Base-by-base conservation (phyloP, 2,797 vertebrate genomes). In the Microctenopoma lineatum region DNA sequence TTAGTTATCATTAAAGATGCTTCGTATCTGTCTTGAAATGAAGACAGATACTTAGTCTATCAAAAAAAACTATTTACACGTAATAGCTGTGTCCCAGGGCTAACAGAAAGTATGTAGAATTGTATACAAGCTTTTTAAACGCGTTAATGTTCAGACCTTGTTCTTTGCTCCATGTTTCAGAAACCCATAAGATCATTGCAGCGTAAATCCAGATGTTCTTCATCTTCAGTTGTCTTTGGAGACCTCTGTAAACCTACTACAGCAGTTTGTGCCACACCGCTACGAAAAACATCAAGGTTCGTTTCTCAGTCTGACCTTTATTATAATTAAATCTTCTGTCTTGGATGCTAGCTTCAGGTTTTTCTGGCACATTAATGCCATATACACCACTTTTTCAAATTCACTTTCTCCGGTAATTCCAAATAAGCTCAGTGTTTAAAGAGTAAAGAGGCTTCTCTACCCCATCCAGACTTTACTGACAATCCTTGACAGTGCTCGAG, bases 111-210 rank as follows among this genome's bases (percentile, higher is more conserved):
- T 3, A 25, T 36, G 7, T 3, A 25, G 13, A 39, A 13, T 3
- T 0, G 16, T 0, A 15, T 47, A 1, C 1, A 1, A 66, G 4
- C 18, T 21, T 21, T 21, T 21, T 27, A 56, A 69, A 69, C n/a
- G 0, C 27, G 18, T 42, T 9, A 50, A 66, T 39, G 3, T 62
- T 73, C 92, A 84, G 75, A 93, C 93, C 93, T 92, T 7, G 1
- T 2, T 70, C 5, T 10, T 0, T 0, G 66, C 66, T 75, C 86
- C 72, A 63, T 10, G 75, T 61, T 59, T 67, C 65, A 46, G 76
- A 66, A 3, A 70, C 54, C 15, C 74, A 79, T 62, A 87, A 10
- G 15, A 75, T 5, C 1, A 86, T 4, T 0, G 38, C 18, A 1
- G 48, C 70, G 57, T 70, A 77, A 55, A 88, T 79, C 83, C 83